A percentile compares a stretch with the other conserved stretches of the same genome.
These are phyloP conservation scores for Scaptomyza hsui DNA, from an alignment of 1,140 invertebrate genomes.

Conservation along the genomic window DNA sequence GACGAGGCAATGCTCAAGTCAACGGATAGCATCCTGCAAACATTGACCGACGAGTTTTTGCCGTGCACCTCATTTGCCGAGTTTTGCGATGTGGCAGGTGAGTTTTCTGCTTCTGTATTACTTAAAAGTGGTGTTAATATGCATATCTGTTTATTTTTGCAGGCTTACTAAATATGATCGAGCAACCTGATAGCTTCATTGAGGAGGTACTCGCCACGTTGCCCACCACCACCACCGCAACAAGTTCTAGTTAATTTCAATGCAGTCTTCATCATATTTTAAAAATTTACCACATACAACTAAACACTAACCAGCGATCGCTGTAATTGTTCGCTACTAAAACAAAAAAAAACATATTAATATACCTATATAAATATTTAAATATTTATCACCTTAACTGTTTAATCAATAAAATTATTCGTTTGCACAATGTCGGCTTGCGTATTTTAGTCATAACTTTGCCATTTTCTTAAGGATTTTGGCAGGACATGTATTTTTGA, in stretches of 20 bases:
- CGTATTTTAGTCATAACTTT: too few relatives aligned
- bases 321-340: slow-evolving; percentile 28
- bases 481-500: too few relatives aligned
- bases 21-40: slow-evolving; percentile 91
- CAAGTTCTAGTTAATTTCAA: slow-evolving; percentile 69
- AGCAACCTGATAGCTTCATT: slow-evolving; percentile 78
- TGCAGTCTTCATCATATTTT: slow-evolving; percentile 28
- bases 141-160: not conserved
- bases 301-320: slow-evolving; percentile 32
- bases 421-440: slow-evolving; percentile 67
- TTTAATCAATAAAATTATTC: slow-evolving; percentile 82
- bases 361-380: slow-evolving; percentile 44
- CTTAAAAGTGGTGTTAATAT: not conserved
- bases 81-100: slow-evolving; percentile 94
- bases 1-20: slow-evolving; percentile 95
- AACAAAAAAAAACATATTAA: slow-evolving; percentile 19
- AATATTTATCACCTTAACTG: slow-evolving; percentile 73
- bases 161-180: slow-evolving; percentile 78
- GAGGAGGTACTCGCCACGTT: slow-evolving; percentile 71
- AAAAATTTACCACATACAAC: slow-evolving; percentile 14
- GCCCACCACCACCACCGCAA: slow-evolving; percentile 58
- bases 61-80: slow-evolving; percentile 95
- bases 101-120: slow-evolving; percentile 2
- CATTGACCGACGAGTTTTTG: slow-evolving; percentile 94
- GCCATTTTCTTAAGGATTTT: too few relatives aligned